Base-by-base conservation (phyloP, 1,140 invertebrate genomes). In the Solenopsis invicta region DNA sequence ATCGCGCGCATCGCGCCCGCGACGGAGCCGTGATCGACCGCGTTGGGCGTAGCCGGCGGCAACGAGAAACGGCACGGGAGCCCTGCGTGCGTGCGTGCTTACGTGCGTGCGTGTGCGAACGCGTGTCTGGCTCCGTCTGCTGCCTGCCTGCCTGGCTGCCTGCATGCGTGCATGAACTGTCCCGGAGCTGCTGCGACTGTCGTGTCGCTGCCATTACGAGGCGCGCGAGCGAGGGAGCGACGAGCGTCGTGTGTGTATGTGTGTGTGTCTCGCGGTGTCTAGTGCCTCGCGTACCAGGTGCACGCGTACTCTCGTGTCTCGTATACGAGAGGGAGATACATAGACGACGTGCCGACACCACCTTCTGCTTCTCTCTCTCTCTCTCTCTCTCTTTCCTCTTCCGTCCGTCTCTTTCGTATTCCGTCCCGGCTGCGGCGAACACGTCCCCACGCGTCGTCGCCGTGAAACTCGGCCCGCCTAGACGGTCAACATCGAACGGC, bases 121-220 rank as follows among this genome's bases (percentile, higher is more conserved):
- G 59, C 52, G 12, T 0, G 52, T n/a, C 54, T 8, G 52, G 85
- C 76, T n/a, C 0, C 8, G 16, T 16, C 0, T 9, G 66, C 10
- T 12, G 56, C 18, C 29, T 18, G 34, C 2, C 34, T 66, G 59
- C 59, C 52, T n/a, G 80, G 88, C 41, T 41, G 41, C 71, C 12
- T 18, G 9, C 24, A 8, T 18, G 69, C 16, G 69, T 29, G 29
- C 24, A 41, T 48, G 9, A 61, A 34, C 24, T 0, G 24, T 18
- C n/a, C 12, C 9, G 66, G 34, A n/a, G 29, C 45, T 41, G 76
- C 16, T 13, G n/a, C n/a, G 41, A 37, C 64, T n/a, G n/a, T n/a
- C n/a, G n/a, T n/a, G 64, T 71, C 48, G 78, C 88, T 89, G 85
- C 88, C 88, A 89, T 90, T 89, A 72, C 52, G 52, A 59, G 9